Base-by-base conservation (phyloP, 2,888 invertebrate species). In the Therioaphis trifolii region DNA sequence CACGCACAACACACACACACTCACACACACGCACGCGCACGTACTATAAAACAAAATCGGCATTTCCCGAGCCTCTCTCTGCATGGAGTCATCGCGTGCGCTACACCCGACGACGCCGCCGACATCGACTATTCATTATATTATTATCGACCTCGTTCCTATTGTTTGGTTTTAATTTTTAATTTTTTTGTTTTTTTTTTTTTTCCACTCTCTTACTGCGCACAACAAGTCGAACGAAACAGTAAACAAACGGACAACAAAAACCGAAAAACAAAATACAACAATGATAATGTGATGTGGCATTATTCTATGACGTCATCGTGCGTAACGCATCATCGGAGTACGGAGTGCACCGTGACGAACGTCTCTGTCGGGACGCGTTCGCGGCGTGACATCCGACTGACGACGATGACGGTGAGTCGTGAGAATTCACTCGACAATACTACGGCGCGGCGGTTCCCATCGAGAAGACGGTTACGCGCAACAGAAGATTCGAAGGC, bases 71-170 rank as follows among this genome's bases (percentile, higher is more conserved):
- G 49, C 61, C 80, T 49, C 72, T 74, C 27, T 76, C 24, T n/a
- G 4, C 49, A 9, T 21, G n/a, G n/a, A n/a, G n/a, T n/a, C n/a
- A n/a, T n/a, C n/a, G 61, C 0, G 18, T 18, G 52, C 77, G 21
- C 49, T 18, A 55, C 27, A 68, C 69, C 55, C 43, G 43, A 2
- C 3, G 14, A 21, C 76, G 3, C 49, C 15, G 43, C 40, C 46
- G 15, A 18, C 49, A n/a, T n/a, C n/a, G n/a, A 15, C 49, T 49
- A 49, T 82, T 71, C 49, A 49, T 74, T n/a, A n/a, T n/a, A n/a
- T n/a, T n/a, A n/a, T n/a, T 63, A 29, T 58, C 58, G 79, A 80
- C 79, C 79, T 80, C 71, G 79, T 58, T 43, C 66, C 71, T 82
- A 82, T 82, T 82, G 72, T 82, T 82, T 77, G 29, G 15, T n/a